Evolutionary conservation across 2,888 invertebrate genomes (phyloP).

Genomic region (Euphydryas editha): DNA sequence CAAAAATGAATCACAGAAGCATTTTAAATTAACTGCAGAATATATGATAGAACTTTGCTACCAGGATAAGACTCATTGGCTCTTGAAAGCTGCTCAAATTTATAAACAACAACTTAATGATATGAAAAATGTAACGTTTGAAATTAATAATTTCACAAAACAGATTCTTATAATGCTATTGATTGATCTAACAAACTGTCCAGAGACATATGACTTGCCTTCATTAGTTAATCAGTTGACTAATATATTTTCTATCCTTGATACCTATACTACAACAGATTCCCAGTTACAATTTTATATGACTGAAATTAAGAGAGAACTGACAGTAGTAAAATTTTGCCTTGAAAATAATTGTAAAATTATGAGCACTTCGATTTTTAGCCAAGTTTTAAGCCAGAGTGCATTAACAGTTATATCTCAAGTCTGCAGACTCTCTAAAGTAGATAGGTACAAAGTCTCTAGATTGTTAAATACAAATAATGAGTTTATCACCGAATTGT

Average conservation of each 20-base stretch:
- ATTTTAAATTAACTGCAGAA: constrained; percentile 76
- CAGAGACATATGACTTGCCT: constrained; percentile 74
- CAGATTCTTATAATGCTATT: constrained; percentile 79
- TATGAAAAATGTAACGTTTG: constrained; percentile 76
- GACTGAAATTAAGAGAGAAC: constrained; percentile 77
- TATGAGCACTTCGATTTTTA: constrained; percentile 77
- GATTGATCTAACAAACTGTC: constrained; percentile 76
- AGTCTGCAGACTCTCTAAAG: constrained; percentile 75
- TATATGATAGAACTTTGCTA: constrained; percentile 80
- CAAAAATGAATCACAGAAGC: constrained; percentile 70
- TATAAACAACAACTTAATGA: constrained; percentile 74
- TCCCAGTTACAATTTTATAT: constrained; percentile 76
- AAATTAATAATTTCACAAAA: constrained; percentile 78
- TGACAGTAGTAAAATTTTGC: constrained; percentile 78
- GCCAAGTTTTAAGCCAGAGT: constrained; percentile 73
- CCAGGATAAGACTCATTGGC: constrained; percentile 76
- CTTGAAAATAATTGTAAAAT: constrained; percentile 79
- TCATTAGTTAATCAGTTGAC: constrained; percentile 74
- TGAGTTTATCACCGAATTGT: constrained; percentile 70
- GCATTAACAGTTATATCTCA: constrained; percentile 80
- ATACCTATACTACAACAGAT: constrained; percentile 71
- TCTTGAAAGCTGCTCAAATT: constrained; percentile 75
- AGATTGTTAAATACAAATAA: constrained; percentile 74
- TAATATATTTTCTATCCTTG: constrained; percentile 77
- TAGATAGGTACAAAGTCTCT: constrained; percentile 79